A percentile compares a stretch with the other conserved stretches of the same genome.
phyloP scores from a whole-genome alignment of 2,888 invertebrate species.

The Litoditis marina region DNA sequence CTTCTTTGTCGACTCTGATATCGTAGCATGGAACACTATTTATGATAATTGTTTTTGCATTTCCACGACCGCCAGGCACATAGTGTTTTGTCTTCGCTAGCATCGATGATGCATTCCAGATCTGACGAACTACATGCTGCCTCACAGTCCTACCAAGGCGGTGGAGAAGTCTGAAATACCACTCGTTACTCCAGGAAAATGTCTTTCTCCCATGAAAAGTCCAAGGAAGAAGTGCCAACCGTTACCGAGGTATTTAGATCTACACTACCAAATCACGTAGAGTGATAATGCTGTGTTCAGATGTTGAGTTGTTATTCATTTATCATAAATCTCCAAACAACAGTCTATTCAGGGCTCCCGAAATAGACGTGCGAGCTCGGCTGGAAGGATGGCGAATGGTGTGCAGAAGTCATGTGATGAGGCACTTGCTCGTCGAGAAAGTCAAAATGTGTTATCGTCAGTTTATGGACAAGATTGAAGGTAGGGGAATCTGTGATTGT shows the following conservation, averaged over 20 bases:
- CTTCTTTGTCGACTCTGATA: no score
- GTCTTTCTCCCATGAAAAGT: conserved; percentile 16
- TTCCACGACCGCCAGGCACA: no score
- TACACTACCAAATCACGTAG: not conserved
- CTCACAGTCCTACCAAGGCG: conserved; percentile 5
- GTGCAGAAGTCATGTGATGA: conserved; percentile 19
- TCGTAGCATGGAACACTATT: no score
- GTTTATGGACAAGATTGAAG: conserved; percentile 11
- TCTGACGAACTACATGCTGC: conserved; percentile 8
- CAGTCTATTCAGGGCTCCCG: conserved; percentile 13
- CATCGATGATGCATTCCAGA: conserved; percentile 4
- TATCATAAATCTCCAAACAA: not conserved
- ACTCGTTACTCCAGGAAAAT: conserved; percentile 4
- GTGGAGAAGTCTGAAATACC: not conserved
- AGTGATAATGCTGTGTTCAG: not conserved
- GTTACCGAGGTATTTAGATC: conserved; percentile 6
- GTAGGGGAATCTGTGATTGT: no score
- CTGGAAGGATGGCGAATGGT: conserved; percentile 25
- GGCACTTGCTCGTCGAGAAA: conserved; percentile 11
- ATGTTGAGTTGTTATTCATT: not conserved
- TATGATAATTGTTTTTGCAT: no score
- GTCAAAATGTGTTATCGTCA: conserved; percentile 10
- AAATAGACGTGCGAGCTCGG: conserved; percentile 13
- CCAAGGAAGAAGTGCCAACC: conserved; percentile 12
- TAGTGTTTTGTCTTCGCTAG: not conserved